These are phyloP conservation scores for Mesocricetus auratus DNA, from an alignment of 2,113 vertebrate species.

Conservation along the genomic window DNA sequence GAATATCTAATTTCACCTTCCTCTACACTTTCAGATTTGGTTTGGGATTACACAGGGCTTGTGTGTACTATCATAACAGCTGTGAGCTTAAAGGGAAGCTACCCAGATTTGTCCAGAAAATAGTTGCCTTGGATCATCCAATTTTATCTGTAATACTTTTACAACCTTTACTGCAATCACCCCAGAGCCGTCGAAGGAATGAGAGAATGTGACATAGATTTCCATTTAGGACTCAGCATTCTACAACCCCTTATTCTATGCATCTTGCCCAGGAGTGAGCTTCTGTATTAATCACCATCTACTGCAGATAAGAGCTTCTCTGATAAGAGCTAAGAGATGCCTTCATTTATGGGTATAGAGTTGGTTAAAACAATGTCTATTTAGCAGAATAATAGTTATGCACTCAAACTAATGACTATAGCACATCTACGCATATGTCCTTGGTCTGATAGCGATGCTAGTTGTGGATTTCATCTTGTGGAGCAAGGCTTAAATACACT, in stretches of 20 bases:
- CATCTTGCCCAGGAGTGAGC: neutral
- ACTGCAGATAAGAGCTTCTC: neutral
- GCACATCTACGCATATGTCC: neutral
- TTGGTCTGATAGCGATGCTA: neutral
- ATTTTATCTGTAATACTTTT: neutral
- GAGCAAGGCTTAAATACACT: neutral
- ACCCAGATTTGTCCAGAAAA: neutral
- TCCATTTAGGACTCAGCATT: neutral
- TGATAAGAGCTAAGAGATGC: neutral
- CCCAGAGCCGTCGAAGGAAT: neutral
- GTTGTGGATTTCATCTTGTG: neutral
- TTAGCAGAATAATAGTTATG: neutral
- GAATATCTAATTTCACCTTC: neutral
- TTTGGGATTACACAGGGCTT: neutral
- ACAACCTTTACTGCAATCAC: neutral
- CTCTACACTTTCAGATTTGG: neutral
- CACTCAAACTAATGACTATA: neutral
- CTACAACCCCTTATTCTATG: neutral
- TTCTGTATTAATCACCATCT: neutral
- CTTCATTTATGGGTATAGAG: neutral
- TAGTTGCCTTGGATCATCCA: neutral
- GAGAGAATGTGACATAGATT: neutral
- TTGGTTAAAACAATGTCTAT: neutral
- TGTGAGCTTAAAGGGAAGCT: neutral
- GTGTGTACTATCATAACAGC: neutral